A percentile compares a stretch with the other conserved stretches of the same genome.
These are phyloP conservation scores for Drosophila fuyamai DNA, from an alignment of 1,140 invertebrate species.

Conservation along the genomic window DNA sequence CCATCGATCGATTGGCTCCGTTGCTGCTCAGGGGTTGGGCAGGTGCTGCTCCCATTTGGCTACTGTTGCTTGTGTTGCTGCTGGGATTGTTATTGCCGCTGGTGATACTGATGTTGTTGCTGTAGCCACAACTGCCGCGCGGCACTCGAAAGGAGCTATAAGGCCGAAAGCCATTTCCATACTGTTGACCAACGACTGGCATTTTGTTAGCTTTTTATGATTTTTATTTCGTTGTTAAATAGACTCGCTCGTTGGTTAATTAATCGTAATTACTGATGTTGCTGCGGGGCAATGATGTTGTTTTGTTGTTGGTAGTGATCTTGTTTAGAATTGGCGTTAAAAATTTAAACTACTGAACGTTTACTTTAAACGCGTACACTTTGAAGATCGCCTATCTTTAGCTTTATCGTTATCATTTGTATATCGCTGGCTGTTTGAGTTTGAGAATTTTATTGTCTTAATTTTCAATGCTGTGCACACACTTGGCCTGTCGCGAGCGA, in stretches of 20 bases:
- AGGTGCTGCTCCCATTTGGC: constrained; percentile 10
- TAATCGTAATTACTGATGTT: constrained; percentile 54
- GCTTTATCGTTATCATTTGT: constrained; percentile 57
- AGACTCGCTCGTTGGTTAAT: constrained; percentile 41
- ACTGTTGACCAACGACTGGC: constrained; percentile 82
- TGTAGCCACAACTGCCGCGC: constrained; percentile 62
- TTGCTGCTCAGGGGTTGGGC: constrained; percentile 57
- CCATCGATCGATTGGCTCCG: constrained; percentile 33
- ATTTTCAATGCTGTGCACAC: constrained; percentile 77
- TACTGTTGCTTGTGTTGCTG: constrained; percentile 16
- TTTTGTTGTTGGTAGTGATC: constrained; percentile 25
- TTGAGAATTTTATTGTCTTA: constrained; percentile 28
- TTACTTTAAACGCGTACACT: constrained; percentile 72
- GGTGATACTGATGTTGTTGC: constrained; percentile 21
- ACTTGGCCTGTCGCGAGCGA: constrained; percentile 22
- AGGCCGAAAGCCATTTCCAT: constrained; percentile 73
- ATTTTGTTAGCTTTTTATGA: constrained; percentile 72
- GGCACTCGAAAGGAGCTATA: constrained; percentile 83
- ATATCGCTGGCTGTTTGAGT: constrained; percentile 38
- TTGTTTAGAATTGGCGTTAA: constrained; percentile 55
- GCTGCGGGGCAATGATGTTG: constrained; percentile 17
- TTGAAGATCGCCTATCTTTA: constrained; percentile 58
- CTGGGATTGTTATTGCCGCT: constrained; percentile 23
- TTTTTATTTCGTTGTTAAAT: constrained; percentile 47
- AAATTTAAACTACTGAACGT: constrained; percentile 72